Evolutionary conservation across 2,113 vertebrate species (phyloP).

Genomic region (Myiozetetes cayanensis): DNA sequence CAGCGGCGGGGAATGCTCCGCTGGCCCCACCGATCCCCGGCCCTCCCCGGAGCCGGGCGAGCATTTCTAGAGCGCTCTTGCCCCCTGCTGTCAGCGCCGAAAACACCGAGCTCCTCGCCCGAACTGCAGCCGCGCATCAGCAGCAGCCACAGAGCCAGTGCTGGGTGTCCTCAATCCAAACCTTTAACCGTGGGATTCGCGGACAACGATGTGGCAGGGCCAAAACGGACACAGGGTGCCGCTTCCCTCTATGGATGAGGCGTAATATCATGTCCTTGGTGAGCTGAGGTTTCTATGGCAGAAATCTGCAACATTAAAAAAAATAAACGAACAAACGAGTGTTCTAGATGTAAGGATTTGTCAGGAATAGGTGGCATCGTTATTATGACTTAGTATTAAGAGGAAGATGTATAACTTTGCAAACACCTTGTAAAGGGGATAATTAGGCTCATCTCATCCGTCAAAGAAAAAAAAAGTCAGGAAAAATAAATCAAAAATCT

Average conservation of each 20-base stretch:
- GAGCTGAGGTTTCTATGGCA: not conserved
- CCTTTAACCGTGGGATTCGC: accelerated
- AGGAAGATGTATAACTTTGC: not conserved
- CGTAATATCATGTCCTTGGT: not conserved
- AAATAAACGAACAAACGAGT: no score
- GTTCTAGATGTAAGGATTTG: not conserved
- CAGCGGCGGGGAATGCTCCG: not conserved
- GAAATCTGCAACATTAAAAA: not conserved
- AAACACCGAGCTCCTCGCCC: not conserved
- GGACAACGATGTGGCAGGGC: no score
- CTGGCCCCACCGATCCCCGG: not conserved
- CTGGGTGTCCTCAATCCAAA: not conserved
- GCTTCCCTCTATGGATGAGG: not conserved
- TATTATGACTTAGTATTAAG: not conserved
- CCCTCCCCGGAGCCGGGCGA: no score
- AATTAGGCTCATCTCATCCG: not conserved
- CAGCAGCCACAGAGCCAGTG: not conserved
- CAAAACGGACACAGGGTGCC: not conserved
- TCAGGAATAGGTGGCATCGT: not conserved
- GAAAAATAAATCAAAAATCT: not conserved
- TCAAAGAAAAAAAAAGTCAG: not conserved
- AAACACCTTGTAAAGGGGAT: not conserved
- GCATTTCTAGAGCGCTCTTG: slow-evolving; percentile 22
- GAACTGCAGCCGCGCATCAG: not conserved
- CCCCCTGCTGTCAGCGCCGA: slow-evolving; percentile 44